A percentile compares a stretch with the other conserved stretches of the same genome.
These are phyloP conservation scores for Trachops cirrhosus DNA, from an alignment of 2,797 vertebrate species.

Conservation along the genomic window DNA sequence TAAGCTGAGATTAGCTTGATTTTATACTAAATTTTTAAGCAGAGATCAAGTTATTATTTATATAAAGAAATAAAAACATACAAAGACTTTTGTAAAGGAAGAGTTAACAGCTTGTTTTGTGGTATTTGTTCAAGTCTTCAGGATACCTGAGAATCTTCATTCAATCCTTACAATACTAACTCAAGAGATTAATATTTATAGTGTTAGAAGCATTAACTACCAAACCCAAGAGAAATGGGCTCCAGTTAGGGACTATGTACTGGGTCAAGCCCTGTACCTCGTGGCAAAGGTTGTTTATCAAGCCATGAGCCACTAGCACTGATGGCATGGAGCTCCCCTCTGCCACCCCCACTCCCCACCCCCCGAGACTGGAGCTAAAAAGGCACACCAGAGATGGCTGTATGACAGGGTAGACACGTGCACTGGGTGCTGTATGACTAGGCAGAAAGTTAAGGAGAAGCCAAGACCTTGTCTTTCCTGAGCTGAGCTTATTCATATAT, in stretches of 20 bases:
- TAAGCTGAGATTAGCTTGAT: not conserved
- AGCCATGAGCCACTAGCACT: not conserved
- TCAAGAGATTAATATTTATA: not conserved
- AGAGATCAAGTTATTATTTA: slow-evolving; percentile 16
- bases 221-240: not conserved
- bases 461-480: not conserved
- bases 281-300: not conserved
- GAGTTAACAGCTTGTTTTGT: not conserved
- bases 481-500: not conserved
- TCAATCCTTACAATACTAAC: not conserved
- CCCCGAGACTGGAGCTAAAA: not conserved
- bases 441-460: not conserved
- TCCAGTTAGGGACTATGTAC: not conserved
- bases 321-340: not conserved
- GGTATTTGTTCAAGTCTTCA: not conserved
- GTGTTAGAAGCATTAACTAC: not conserved
- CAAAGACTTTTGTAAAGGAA: slow-evolving; percentile 5
- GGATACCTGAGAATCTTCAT: not conserved
- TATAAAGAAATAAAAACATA: not conserved
- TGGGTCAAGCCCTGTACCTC: not conserved
- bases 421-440: rapidly evolving
- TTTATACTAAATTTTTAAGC: not conserved
- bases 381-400: rapidly evolving
- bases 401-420: not conserved
- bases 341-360: not conserved